A percentile compares a stretch with the other conserved stretches of the same genome.
Conservation (phyloP, 2,797 vertebrate species). For the Nyctibius grandis region DNA sequence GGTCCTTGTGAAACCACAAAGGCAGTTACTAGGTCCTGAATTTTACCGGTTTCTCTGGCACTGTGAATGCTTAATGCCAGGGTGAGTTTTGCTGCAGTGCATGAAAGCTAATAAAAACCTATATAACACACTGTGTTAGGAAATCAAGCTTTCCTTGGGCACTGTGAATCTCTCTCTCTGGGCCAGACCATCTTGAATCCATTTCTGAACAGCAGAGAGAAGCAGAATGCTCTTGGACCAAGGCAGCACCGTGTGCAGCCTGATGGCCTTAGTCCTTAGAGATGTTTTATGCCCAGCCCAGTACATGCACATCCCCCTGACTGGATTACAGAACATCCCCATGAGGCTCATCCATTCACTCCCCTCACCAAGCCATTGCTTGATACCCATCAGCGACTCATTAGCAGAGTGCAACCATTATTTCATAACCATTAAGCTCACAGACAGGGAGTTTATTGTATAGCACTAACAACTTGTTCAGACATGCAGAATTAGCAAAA, state of each 20-base stretch:
- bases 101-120: neutral
- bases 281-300: neutral
- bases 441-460: neutral
- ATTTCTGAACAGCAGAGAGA: neutral
- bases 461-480: neutral
- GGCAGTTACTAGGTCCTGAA: neutral
- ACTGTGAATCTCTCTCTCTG: neutral
- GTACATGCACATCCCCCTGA: no score
- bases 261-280: neutral
- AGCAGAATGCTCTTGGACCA: neutral
- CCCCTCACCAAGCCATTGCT: neutral
- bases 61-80: accelerated
- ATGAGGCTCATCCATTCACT: neutral
- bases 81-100: neutral
- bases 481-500: neutral
- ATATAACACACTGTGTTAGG: neutral
- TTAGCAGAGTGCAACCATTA: neutral
- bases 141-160: neutral
- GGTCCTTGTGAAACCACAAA: neutral
- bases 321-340: neutral
- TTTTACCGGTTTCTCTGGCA: neutral
- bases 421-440: neutral
- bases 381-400: neutral
- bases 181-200: neutral
- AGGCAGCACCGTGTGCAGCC: neutral